phyloP scores from a whole-genome alignment of 2,888 invertebrate species.

The Liodrosophila aerea region DNA sequence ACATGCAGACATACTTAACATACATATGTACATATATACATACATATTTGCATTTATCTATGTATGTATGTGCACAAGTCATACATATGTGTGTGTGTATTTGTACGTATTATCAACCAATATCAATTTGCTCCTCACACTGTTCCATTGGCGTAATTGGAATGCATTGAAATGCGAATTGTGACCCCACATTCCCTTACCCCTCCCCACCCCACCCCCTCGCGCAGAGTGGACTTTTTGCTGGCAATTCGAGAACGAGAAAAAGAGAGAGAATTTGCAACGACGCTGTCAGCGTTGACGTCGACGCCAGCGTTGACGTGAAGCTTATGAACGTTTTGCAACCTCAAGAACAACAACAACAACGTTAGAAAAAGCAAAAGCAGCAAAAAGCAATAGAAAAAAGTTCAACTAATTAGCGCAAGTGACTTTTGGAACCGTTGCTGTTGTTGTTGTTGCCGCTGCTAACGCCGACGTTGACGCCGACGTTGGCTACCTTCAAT shows the following conservation, averaged over 20 bases:
- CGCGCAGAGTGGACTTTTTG: constrained; percentile 25
- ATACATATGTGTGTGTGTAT: constrained; percentile 1
- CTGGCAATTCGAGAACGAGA: constrained; percentile 43
- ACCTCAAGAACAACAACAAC: constrained; percentile 45
- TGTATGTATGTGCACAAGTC: background rate
- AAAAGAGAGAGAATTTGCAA: constrained; percentile 37
- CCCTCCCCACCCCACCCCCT: constrained; percentile 3
- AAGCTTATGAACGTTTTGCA: constrained; percentile 58
- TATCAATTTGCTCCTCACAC: constrained; percentile 54
- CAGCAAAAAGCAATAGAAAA: constrained; percentile 19
- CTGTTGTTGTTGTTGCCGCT: too few relatives aligned
- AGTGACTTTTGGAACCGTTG: constrained; percentile 68
- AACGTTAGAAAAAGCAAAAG: constrained; percentile 20
- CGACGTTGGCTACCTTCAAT: constrained; percentile 45
- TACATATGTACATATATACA: background rate
- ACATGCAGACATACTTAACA: background rate
- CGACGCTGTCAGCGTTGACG: constrained; percentile 7
- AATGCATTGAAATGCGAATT: constrained; percentile 51
- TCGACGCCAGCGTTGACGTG: constrained; percentile 5
- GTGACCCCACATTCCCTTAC: background rate
- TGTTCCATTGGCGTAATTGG: constrained; percentile 52
- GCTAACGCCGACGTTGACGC: constrained; percentile 3
- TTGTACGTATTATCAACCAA: constrained; percentile 33
- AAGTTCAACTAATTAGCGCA: constrained; percentile 61
- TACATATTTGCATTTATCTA: constrained; percentile 3